These are phyloP conservation scores for Taphrorychus bicolor DNA, from an alignment of 2,888 invertebrate species.

Conservation along the genomic window DNA sequence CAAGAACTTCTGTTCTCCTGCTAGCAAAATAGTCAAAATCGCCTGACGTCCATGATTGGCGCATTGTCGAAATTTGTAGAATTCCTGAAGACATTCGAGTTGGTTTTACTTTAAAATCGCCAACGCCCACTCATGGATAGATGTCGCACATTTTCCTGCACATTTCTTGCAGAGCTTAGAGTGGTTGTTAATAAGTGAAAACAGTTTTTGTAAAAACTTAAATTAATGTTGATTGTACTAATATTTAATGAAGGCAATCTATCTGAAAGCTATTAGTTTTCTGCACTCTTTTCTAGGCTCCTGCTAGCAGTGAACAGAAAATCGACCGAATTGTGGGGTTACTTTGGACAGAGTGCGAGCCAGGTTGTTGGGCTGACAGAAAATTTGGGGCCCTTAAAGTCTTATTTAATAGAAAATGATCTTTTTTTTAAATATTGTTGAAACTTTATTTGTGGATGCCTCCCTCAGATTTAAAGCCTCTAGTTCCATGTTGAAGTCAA, in stretches of 20 bases:
- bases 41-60: constrained; percentile 31
- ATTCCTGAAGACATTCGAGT: constrained; percentile 13
- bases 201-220: too few species aligned
- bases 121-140: not conserved
- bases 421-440: too few species aligned
- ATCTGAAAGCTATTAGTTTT: constrained; percentile 16
- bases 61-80: constrained; percentile 19
- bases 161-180: too few species aligned
- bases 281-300: constrained; percentile 10
- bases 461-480: too few species aligned
- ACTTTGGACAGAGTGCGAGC: constrained; percentile 4
- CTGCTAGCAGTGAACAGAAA: constrained; percentile 26
- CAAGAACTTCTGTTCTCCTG: constrained; percentile 6
- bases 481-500: too few species aligned
- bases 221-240: not conserved
- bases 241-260: not conserved
- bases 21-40: constrained; percentile 25
- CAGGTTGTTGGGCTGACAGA: too few species aligned
- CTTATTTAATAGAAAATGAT: too few species aligned
- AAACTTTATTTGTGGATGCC: too few species aligned
- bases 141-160: not conserved
- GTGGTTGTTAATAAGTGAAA: too few species aligned
- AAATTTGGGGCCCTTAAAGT: too few species aligned
- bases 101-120: not conserved
- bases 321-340: constrained; percentile 30